Percentiles rank a stretch among this genome's conserved stretches.
Conservation (phyloP, 2,797 vertebrate genomes). For the Oreochromis mossambicus region DNA sequence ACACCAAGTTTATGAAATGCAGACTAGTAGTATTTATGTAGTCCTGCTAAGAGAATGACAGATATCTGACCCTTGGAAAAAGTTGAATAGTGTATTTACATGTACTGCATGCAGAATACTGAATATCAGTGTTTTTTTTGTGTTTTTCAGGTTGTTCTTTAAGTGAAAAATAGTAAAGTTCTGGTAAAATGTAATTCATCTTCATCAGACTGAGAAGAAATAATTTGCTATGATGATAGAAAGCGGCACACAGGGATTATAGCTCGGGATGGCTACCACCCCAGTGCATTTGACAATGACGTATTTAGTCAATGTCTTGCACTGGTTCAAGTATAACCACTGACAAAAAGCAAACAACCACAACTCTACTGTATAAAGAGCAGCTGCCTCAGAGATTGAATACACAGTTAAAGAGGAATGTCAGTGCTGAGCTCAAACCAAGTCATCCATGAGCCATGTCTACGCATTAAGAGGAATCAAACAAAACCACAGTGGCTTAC, state of each 20-base stretch:
- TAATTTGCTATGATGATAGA: constrained; percentile 14
- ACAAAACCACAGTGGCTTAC: constrained; percentile 33
- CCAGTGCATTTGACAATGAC: constrained; percentile 34
- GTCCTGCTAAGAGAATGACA: rapidly evolving
- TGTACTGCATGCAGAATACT: not conserved
- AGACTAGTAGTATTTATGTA: not conserved
- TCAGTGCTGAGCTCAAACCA: constrained; percentile 16
- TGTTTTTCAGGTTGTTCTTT: not conserved
- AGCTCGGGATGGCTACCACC: constrained; percentile 27
- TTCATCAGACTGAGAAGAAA: constrained; percentile 16
- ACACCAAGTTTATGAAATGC: not conserved
- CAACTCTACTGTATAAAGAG: constrained; percentile 31
- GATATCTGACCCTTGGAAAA: not conserved
- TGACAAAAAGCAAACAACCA: constrained; percentile 41
- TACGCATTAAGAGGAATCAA: constrained; percentile 30
- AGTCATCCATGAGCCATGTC: constrained; percentile 39
- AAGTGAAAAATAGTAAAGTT: not conserved
- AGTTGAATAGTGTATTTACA: not conserved
- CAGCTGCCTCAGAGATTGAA: constrained; percentile 36
- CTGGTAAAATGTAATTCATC: constrained; percentile 10
- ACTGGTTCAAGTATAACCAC: constrained; percentile 37
- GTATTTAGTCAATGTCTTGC: constrained; percentile 16
- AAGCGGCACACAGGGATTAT: constrained; percentile 21
- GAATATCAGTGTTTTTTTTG: not conserved
- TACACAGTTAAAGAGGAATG: constrained; percentile 33